Base-by-base conservation (phyloP, 2,888 invertebrate genomes). In the Agonum fuliginosum region DNA sequence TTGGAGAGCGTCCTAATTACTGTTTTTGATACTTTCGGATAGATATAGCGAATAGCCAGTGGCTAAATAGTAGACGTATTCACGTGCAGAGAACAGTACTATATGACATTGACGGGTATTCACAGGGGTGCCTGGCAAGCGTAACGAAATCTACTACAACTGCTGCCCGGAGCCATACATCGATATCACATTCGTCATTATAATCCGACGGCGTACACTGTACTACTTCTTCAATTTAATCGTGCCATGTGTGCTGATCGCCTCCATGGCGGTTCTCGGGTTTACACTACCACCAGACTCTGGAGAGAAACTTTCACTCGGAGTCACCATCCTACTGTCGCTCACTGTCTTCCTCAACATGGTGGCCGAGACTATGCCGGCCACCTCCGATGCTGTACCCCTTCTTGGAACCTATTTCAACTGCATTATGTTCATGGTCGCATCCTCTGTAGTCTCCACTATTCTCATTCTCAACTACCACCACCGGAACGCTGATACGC, bases 181-280 rank as follows among this genome's bases (percentile, higher is more conserved):
- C 87, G 99, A 99, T 89, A 96, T 99, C 85, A 98, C 98, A 82
- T 99, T 97, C 89, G 95, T 95, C 84, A 96, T 99, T 84, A 95
- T 96, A 87, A 97, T 99, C 87, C 92, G 98, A 83, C 93, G 99
- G 85, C 93, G 98, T 86, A 98, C 98, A 79, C 93, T 99, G 83
- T 99, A 98, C 91, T 99, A 99, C 90, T 98, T 98, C 91, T 97
- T 99, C 92, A 99, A 99, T 90, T 93, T 99, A 87, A 99, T 99
- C 88, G 97, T 99, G 86, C 99, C 99, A 81, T 98, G 98, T 88
- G 97, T 99, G 85, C 92, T 99, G 86, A 99, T 99, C 86, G 97
- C 99, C 83, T 97, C 98, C 83, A 98, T 99, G 97, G 98, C 99
- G 81, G 93, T 99, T 83, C 91, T 99, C 83, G 97, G 98, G 83